phyloP scores from a whole-genome alignment of 2,113 vertebrate species.

The Seriola rivoliana region DNA sequence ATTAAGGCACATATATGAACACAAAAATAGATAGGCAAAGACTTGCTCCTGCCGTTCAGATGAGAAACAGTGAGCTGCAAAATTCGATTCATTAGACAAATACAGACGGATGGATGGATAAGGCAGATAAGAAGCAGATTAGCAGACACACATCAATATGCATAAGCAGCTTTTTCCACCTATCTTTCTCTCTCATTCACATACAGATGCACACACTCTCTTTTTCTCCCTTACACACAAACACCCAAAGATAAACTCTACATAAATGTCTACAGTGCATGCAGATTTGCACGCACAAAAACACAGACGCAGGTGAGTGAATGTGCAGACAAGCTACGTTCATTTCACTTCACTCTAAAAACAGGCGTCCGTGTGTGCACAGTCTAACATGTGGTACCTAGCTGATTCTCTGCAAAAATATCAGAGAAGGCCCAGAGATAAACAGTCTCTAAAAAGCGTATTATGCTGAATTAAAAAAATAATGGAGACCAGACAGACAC shows the following conservation, averaged over 20 bases:
- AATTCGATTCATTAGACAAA: conserved; percentile 84
- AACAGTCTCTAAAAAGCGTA: conserved; percentile 49
- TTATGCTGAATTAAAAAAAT: conserved; percentile 61
- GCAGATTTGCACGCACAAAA: conserved; percentile 54
- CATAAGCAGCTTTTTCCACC: conserved; percentile 72
- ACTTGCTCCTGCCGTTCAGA: conserved; percentile 57
- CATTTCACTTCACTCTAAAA: conserved; percentile 57
- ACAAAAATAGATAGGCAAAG: conserved; percentile 62
- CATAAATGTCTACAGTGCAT: conserved; percentile 39
- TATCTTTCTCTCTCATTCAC: conserved; percentile 50
- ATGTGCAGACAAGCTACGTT: conserved; percentile 42
- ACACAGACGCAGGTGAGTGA: conserved; percentile 49
- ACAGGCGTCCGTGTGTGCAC: conserved; percentile 45
- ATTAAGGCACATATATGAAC: conserved; percentile 61
- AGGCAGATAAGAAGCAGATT: conserved; percentile 81
- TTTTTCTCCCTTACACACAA: conserved; percentile 40
- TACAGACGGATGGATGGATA: conserved; percentile 80
- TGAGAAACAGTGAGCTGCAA: conserved; percentile 66
- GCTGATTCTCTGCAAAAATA: conserved; percentile 48
- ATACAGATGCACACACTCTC: conserved; percentile 39
- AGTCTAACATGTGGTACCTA: conserved; percentile 54
- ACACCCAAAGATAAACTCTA: conserved; percentile 60
- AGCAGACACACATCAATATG: conserved; percentile 80
- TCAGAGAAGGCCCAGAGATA: conserved; percentile 48
- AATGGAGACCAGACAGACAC: conserved; percentile 47